A percentile compares a stretch with the other conserved stretches of the same genome.
phyloP scores from a whole-genome alignment of 1,140 invertebrate species.

The Caerostris darwini region DNA sequence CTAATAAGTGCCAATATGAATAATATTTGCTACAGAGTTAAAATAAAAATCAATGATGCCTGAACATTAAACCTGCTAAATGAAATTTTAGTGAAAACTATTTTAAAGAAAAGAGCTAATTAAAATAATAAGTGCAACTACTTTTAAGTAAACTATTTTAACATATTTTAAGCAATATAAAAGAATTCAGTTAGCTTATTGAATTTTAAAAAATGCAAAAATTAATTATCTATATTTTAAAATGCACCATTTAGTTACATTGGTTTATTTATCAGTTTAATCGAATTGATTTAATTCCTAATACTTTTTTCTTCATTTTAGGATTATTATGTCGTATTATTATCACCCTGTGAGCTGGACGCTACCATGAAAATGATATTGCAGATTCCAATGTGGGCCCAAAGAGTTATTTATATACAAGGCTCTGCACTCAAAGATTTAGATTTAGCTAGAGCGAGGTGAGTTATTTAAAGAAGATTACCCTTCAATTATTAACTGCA shows the following conservation, averaged over 20 bases:
- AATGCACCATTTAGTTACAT: neutral
- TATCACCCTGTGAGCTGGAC: constrained; percentile 98
- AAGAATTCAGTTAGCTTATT: neutral
- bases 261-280: too few species aligned
- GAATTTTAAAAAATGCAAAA: too few species aligned
- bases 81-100: too few species aligned
- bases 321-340: constrained; percentile 96
- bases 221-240: neutral
- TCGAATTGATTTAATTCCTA: too few species aligned
- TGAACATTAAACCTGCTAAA: too few species aligned
- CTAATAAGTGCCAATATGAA: too few species aligned
- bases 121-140: too few species aligned
- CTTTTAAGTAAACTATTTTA: too few species aligned
- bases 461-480: constrained; percentile 59
- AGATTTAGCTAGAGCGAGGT: constrained; percentile 92
- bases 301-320: constrained; percentile 86
- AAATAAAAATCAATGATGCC: too few species aligned
- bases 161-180: neutral
- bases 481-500: too few species aligned
- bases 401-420: constrained; percentile 98
- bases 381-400: constrained; percentile 98
- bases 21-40: too few species aligned
- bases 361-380: constrained; percentile 98
- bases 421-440: constrained; percentile 96
- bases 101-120: too few species aligned